These are phyloP conservation scores for Eutolmus rufibarbis DNA, from an alignment of 2,888 invertebrate species.

Conservation along the genomic window DNA sequence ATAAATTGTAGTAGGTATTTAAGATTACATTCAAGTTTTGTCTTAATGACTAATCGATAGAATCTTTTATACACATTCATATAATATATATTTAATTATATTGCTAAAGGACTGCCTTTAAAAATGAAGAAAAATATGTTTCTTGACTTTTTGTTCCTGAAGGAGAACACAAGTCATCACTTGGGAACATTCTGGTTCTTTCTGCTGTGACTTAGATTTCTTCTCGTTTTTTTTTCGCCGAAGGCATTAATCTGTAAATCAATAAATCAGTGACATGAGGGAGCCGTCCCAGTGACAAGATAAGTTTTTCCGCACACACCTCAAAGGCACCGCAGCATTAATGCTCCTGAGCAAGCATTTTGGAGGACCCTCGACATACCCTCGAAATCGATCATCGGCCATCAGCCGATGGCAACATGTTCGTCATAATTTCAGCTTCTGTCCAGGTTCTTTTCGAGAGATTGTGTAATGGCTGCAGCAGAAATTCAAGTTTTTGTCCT, in stretches of 20 bases:
- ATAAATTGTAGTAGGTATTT: too few species aligned
- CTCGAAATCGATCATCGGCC: constrained; percentile 9
- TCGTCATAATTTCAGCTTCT: constrained; percentile 7
- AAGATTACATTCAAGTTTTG: neutral
- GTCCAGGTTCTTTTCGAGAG: neutral
- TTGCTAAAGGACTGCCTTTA: neutral
- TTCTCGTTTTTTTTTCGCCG: neutral
- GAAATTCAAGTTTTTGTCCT: neutral
- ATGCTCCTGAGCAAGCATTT: constrained; percentile 12
- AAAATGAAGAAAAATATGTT: neutral
- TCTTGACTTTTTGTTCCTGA: neutral
- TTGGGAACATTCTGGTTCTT: neutral
- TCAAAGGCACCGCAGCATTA: neutral
- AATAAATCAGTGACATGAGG: constrained; percentile 15
- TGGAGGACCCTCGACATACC: neutral
- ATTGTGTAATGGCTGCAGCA: constrained; percentile 7
- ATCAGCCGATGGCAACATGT: neutral
- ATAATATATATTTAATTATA: too few species aligned
- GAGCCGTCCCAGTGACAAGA: neutral
- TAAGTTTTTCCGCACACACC: neutral
- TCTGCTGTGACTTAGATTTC: neutral
- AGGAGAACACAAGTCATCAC: neutral
- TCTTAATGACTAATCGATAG: neutral
- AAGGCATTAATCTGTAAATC: neutral
- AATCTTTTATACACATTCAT: neutral